A percentile compares a stretch with the other conserved stretches of the same genome.
Conservation (phyloP, 1,140 invertebrate species). For the Drosophila funebris region DNA sequence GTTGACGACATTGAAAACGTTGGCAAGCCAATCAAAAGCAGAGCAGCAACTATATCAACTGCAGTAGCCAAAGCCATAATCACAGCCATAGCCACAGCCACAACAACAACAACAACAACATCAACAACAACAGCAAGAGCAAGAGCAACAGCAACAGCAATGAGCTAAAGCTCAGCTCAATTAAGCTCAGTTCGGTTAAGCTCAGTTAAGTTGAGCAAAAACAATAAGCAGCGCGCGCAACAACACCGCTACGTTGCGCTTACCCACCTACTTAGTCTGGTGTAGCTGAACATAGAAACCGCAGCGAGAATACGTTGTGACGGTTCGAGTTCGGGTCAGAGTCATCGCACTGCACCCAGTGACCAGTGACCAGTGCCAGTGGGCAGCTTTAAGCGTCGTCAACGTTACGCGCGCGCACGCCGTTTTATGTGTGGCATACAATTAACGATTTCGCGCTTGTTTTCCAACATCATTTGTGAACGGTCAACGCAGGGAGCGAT, state of each 20-base stretch:
- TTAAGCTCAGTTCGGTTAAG: neutral
- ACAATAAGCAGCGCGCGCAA: slow-evolving; percentile 25
- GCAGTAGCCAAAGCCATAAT: no score
- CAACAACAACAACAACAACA: no score
- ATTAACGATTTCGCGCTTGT: slow-evolving; percentile 56
- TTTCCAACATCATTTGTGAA: no score
- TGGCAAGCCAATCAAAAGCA: slow-evolving; percentile 63
- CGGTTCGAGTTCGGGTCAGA: slow-evolving; percentile 49
- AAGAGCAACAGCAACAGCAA: slow-evolving; percentile 3
- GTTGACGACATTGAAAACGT: slow-evolving; percentile 71
- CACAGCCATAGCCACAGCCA: no score
- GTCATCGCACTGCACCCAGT: slow-evolving; percentile 62
- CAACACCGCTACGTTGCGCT: slow-evolving; percentile 7
- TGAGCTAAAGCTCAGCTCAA: slow-evolving; percentile 14
- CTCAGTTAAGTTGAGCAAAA: slow-evolving; percentile 23
- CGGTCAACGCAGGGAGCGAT: slow-evolving; percentile 57
- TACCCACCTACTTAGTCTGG: neutral
- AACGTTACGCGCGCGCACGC: slow-evolving; percentile 42
- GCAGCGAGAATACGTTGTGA: neutral
- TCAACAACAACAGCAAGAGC: no score
- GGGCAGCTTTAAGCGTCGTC: slow-evolving; percentile 24
- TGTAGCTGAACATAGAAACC: neutral
- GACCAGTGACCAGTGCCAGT: slow-evolving; percentile 38
- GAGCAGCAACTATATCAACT: slow-evolving; percentile 32
- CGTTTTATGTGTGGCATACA: slow-evolving; percentile 15